Percentiles rank a stretch among this genome's conserved stretches.
Evolutionary conservation across 2,888 invertebrate species (phyloP).

Genomic region (Parochlus steinenii): DNA sequence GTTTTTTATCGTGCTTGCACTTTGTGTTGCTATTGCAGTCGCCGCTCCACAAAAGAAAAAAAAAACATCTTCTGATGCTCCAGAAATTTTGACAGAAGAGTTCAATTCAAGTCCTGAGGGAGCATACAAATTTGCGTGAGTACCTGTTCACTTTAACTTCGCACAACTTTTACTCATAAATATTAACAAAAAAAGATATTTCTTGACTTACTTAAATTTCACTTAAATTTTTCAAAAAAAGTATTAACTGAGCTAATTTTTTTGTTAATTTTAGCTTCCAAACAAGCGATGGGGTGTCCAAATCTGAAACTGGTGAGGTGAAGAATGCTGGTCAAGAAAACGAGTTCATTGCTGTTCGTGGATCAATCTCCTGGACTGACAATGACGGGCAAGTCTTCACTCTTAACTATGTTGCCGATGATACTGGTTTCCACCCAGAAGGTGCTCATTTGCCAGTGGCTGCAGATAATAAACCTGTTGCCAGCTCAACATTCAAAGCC

Average conservation of each 20-base stretch:
- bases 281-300: constrained; percentile 31
- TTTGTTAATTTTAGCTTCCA: constrained; percentile 24
- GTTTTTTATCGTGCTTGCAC: constrained; percentile 20
- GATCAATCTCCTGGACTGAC: constrained; percentile 29
- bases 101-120: too few species aligned
- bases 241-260: too few species aligned
- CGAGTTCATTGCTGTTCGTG: constrained; percentile 30
- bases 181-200: too few species aligned
- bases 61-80: too few species aligned
- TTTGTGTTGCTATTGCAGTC: constrained; percentile 21
- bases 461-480: constrained; percentile 11
- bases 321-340: constrained; percentile 30
- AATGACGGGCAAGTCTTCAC: constrained; percentile 33
- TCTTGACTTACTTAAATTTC: too few species aligned
- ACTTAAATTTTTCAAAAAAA: too few species aligned
- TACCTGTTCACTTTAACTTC: too few species aligned
- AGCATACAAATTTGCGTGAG: too few species aligned
- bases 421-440: constrained; percentile 35
- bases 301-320: constrained; percentile 28
- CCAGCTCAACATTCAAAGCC: too few species aligned
- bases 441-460: constrained; percentile 24
- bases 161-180: too few species aligned
- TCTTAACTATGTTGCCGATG: constrained; percentile 34
- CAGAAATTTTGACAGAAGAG: too few species aligned
- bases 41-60: constrained; percentile 19